Evolutionary conservation across 30 jellyfish, hydroid and myxozoan genomes (phyloP).

Genomic region (Hydractinia symbiolongicarpus): DNA sequence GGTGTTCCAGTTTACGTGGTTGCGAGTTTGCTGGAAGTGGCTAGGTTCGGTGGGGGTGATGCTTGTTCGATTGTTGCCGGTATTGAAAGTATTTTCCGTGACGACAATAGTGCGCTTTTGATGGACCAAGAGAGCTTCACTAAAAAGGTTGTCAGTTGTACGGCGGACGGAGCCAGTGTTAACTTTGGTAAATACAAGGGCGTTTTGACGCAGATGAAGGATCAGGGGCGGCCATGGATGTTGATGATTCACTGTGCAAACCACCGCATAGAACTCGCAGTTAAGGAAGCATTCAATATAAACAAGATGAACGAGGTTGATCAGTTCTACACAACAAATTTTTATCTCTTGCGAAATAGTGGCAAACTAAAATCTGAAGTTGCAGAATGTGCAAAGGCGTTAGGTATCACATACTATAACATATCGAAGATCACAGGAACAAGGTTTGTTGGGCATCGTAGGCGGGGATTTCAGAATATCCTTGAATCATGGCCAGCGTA

Average conservation of each 20-base stretch:
- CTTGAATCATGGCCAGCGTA: slow-evolving; percentile 48
- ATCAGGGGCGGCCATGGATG: slow-evolving; percentile 30
- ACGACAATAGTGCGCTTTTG: too few relatives aligned
- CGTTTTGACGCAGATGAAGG: slow-evolving; percentile 19
- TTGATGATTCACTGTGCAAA: slow-evolving; percentile 12
- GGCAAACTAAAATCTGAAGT: slow-evolving; percentile 28
- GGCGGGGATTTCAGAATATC: slow-evolving; percentile 38
- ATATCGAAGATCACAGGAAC: slow-evolving; percentile 37
- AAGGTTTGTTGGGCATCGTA: slow-evolving; percentile 33
- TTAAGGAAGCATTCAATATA: slow-evolving; percentile 24
- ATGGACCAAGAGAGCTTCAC: too few relatives aligned
- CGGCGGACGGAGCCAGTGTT: too few relatives aligned
- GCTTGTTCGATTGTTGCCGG: slow-evolving; percentile 22
- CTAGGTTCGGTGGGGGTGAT: slow-evolving; percentile 21
- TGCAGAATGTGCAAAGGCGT: slow-evolving; percentile 30
- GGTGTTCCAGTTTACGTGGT: too few relatives aligned
- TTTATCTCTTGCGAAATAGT: slow-evolving; percentile 7
- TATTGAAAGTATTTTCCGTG: slow-evolving; percentile 7
- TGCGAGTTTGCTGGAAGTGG: slow-evolving; percentile 20
- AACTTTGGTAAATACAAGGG: too few relatives aligned
- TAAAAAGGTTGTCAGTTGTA: slow-evolving; percentile 2
- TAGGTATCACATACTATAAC: slow-evolving; percentile 29
- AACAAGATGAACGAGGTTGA: slow-evolving; percentile 21
- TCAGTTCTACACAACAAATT: slow-evolving; percentile 33
- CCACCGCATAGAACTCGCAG: slow-evolving; percentile 25